Conservation (phyloP, 2,113 vertebrate genomes). For the Gallinago undulata region DNA sequence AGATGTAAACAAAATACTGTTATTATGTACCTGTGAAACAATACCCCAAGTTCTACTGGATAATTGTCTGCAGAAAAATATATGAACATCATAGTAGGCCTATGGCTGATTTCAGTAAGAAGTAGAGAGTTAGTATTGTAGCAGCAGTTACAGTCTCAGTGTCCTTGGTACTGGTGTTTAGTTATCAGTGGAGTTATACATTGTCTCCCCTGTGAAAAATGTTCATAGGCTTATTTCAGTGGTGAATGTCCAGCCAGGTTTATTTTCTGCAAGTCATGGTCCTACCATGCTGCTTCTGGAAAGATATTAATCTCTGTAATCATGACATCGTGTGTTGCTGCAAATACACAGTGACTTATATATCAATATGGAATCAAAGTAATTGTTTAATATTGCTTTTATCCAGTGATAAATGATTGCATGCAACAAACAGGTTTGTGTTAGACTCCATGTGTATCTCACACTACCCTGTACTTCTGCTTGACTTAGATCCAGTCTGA, state of each 20-base stretch:
- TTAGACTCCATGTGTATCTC: not conserved
- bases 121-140: not conserved
- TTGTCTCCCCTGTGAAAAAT: not conserved
- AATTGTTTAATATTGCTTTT: not conserved
- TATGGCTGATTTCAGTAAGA: not conserved
- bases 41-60: not conserved
- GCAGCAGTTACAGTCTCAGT: not conserved
- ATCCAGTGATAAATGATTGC: not conserved
- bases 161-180: not conserved
- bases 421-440: not conserved
- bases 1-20: not conserved
- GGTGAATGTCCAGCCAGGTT: not conserved
- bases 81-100: not conserved
- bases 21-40: not conserved
- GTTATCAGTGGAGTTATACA: not conserved
- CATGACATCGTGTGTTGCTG: not conserved
- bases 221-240: not conserved
- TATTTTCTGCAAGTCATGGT: not conserved
- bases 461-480: not conserved
- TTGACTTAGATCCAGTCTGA: not conserved
- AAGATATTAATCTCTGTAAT: not conserved
- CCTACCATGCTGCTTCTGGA: not conserved
- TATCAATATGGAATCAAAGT: not conserved
- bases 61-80: not conserved
- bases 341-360: rapidly evolving